Percentiles rank a stretch among this genome's conserved stretches.
Evolutionary conservation across 2,888 invertebrate genomes (phyloP).

Genomic region (Acrobasis suavella): DNA sequence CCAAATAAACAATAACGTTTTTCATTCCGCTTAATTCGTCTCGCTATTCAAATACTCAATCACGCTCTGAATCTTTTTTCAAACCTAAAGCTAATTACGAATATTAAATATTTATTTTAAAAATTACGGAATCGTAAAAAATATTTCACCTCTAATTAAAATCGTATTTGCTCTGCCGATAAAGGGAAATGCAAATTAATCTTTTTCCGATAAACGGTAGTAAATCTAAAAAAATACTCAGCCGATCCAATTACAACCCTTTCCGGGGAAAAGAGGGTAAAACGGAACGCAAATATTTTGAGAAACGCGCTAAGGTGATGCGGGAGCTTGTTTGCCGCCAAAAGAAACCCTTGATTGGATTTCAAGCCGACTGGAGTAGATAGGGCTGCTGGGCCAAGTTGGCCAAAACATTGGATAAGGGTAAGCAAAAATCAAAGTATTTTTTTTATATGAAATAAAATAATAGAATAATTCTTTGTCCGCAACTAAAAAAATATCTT

Average conservation of each 20-base stretch:
- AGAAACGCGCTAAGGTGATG: constrained; percentile 2
- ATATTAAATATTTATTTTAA: too few species aligned
- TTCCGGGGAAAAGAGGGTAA: constrained; percentile 28
- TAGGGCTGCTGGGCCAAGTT: background rate
- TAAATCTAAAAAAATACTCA: constrained; percentile 18
- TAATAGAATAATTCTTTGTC: too few species aligned
- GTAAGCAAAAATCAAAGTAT: too few species aligned
- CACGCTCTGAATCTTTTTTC: too few species aligned
- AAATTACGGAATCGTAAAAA: background rate
- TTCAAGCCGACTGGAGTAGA: background rate
- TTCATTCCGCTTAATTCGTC: too few species aligned
- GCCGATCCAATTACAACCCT: constrained; percentile 28
- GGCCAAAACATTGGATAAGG: too few species aligned
- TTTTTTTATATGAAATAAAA: too few species aligned
- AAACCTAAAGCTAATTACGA: background rate
- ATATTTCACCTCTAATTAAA: background rate
- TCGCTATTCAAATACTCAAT: too few species aligned
- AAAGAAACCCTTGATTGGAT: constrained; percentile 24
- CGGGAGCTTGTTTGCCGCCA: constrained; percentile 16
- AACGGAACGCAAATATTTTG: constrained; percentile 31
- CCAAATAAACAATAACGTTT: too few species aligned
- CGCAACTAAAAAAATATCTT: too few species aligned
- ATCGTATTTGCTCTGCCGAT: background rate
- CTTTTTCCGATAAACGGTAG: background rate
- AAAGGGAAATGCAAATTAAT: background rate